Evolutionary conservation across 2,888 invertebrate species (phyloP), one percentile per base, ranked within the genome.

Genomic region (Pterobdella sp.): DNA sequence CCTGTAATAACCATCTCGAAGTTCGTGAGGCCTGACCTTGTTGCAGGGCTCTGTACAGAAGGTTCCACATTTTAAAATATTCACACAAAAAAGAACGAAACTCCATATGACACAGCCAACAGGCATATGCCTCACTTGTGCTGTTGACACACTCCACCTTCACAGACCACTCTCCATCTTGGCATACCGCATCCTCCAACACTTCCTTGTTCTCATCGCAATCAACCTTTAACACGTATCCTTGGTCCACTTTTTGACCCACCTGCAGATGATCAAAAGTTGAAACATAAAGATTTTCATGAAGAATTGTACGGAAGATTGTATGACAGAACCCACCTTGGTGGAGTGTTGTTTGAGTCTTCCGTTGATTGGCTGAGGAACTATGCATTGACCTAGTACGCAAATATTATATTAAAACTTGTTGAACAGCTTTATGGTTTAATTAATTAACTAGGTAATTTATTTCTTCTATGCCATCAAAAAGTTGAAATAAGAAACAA

Each of bases 91-190:
- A 18, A n/a, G 14, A 49, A 49, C 14, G 14, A 49, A 14, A 49
- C n/a, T n/a, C 14, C 14, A n/a, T 49, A 14, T 18, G 52, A 49
- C 14, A 49, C 14, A 49, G 14, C 14, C 52, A 49, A 49, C 14
- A 14, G n/a, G 14, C 10, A n/a, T 7, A 22, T 10, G 14, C 52
- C 66, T 49, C 29, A 74, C 74, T 74, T 64, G 60, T 66, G 63
- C 74, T 74, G 37, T 80, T 96, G 88, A 77, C 91, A 90, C 93
- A 94, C 78, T 87, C 87, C 0, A 96, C 95, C 78, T 94, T 91
- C 76, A 92, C 90, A 0, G 93, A 91, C 96, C 96, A 97, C 0
- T 93, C 92, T 0, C 96, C 96, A 80, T 96, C 95, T 81, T 91
- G 90, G 82, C 97, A 97, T 34, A 60, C 72, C 7, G 66, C 36